Evolutionary conservation across 2,888 invertebrate species (phyloP).

Genomic region (Antheraea yamamai): DNA sequence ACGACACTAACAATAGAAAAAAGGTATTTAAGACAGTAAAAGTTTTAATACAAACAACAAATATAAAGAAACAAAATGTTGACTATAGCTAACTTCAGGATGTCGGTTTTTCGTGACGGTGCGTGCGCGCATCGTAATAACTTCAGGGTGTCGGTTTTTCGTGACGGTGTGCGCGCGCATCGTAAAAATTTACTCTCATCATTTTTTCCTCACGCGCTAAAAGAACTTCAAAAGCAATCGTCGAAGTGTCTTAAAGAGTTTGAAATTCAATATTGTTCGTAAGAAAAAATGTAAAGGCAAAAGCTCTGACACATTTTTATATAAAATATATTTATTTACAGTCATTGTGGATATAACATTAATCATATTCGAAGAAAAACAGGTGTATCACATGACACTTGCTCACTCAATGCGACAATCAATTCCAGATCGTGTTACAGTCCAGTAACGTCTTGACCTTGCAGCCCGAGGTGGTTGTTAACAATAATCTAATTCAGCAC

Average conservation of each 20-base stretch:
- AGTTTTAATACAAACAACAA: too few relatives aligned
- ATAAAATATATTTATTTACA: background rate
- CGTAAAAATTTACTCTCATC: too few relatives aligned
- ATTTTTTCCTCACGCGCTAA: too few relatives aligned
- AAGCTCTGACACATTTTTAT: background rate
- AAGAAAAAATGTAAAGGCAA: background rate
- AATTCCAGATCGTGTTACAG: background rate
- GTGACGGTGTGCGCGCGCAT: too few relatives aligned
- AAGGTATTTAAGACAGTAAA: too few relatives aligned
- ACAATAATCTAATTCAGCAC: background rate
- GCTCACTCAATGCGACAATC: conserved; percentile 4
- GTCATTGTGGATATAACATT: background rate
- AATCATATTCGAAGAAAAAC: background rate
- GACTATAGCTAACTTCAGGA: too few relatives aligned
- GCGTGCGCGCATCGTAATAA: too few relatives aligned
- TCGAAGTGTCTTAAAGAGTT: background rate
- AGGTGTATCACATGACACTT: conserved; percentile 1
- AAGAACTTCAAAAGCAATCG: background rate
- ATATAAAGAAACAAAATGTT: too few relatives aligned
- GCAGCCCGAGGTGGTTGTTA: background rate
- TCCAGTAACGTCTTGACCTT: conserved; percentile 2
- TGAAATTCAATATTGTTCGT: too few relatives aligned
- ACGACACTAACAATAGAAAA: too few relatives aligned
- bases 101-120: too few relatives aligned
- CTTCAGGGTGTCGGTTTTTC: too few relatives aligned